A percentile compares a stretch with the other conserved stretches of the same genome.
Evolutionary conservation across 2,888 invertebrate species (phyloP).

Genomic region (Cremastinae sp.): DNA sequence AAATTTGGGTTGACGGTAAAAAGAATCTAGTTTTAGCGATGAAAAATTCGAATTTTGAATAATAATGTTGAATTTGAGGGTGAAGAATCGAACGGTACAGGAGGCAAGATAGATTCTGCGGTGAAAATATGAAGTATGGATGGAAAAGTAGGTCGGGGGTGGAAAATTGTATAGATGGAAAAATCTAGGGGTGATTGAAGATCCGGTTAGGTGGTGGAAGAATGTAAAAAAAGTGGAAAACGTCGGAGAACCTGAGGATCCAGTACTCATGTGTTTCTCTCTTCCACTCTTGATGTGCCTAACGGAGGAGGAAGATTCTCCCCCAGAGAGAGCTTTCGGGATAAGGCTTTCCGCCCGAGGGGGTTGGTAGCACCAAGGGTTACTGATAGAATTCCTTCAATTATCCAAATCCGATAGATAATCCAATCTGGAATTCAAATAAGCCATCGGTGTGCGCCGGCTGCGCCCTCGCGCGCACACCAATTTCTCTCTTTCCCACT

Average conservation of each 20-base stretch:
- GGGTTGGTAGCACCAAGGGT: constrained; percentile 61
- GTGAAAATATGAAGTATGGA: too few relatives aligned
- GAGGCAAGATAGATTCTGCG: constrained; percentile 12
- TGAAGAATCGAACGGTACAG: neutral
- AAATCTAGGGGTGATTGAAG: neutral
- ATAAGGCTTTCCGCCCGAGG: constrained; percentile 58
- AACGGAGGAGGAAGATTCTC: constrained; percentile 17
- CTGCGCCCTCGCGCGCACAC: constrained; percentile 28
- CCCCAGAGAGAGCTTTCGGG: constrained; percentile 5
- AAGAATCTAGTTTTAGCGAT: too few relatives aligned
- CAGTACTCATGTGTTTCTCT: constrained; percentile 28
- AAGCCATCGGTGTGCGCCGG: constrained; percentile 63
- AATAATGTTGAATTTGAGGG: too few relatives aligned
- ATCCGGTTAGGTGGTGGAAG: constrained; percentile 37
- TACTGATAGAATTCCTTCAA: constrained; percentile 74
- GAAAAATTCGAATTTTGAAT: too few relatives aligned
- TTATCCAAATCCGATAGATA: constrained; percentile 76
- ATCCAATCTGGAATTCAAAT: constrained; percentile 78
- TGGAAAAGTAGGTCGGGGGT: neutral
- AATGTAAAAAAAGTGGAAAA: constrained; percentile 45
- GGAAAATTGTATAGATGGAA: neutral
- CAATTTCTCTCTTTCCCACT: constrained; percentile 40
- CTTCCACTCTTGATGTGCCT: constrained; percentile 1
- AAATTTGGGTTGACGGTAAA: too few relatives aligned
- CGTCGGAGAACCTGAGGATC: constrained; percentile 35